These are phyloP conservation scores for Allacma fusca DNA, from an alignment of 2,888 invertebrate genomes.

Conservation along the genomic window DNA sequence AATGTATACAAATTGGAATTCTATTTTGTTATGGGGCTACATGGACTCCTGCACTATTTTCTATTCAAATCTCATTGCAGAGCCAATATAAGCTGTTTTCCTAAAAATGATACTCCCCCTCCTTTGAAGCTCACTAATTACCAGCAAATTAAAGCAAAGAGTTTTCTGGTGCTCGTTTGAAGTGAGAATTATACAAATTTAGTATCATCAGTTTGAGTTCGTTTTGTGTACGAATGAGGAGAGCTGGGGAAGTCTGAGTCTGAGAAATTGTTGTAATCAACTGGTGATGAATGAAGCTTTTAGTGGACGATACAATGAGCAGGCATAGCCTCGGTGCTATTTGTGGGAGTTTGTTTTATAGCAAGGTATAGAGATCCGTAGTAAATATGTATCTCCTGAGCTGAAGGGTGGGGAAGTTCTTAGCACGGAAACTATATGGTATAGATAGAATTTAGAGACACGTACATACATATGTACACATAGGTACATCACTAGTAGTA, in stretches of 20 bases:
- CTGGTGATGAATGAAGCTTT: slow-evolving; percentile 41
- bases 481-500: neutral
- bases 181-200: slow-evolving; percentile 1
- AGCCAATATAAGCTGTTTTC: no score
- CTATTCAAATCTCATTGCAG: no score
- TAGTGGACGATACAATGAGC: slow-evolving; percentile 37
- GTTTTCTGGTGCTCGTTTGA: neutral
- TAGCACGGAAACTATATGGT: no score
- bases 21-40: no score
- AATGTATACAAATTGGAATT: no score
- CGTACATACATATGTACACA: neutral
- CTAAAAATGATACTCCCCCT: neutral
- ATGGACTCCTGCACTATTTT: no score
- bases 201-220: neutral
- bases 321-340: neutral
- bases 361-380: no score
- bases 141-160: neutral
- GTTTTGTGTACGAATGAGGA: neutral
- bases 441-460: neutral
- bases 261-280: slow-evolving; percentile 38
- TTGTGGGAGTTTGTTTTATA: no score
- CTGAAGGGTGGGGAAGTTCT: no score
- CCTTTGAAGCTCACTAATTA: neutral
- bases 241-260: neutral
- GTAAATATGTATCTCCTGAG: no score